A percentile compares a stretch with the other conserved stretches of the same genome.
Evolutionary conservation across 2,797 vertebrate genomes (phyloP).

Genomic region (Tachyglossus aculeatus): DNA sequence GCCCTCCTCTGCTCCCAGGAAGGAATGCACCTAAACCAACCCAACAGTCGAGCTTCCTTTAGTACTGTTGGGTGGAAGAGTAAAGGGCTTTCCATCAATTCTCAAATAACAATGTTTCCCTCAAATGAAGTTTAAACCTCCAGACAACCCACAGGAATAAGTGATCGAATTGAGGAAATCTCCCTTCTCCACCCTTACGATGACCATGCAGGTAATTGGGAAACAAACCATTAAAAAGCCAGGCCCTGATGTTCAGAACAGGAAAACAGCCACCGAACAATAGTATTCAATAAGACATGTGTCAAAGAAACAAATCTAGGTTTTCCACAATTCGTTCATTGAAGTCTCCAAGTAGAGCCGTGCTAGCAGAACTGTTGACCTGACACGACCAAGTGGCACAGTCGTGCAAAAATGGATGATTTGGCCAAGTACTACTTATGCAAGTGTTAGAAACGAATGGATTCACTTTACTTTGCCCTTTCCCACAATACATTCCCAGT

Average conservation of each 20-base stretch:
- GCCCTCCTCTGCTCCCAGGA: too few species aligned
- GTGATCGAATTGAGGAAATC: background rate
- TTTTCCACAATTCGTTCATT: slow-evolving; percentile 8
- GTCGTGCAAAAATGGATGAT: slow-evolving; percentile 19
- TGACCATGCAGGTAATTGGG: background rate
- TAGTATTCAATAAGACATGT: background rate
- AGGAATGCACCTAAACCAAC: too few species aligned
- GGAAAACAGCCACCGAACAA: background rate
- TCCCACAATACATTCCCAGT: too few species aligned
- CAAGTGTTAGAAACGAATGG: background rate
- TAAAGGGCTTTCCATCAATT: too few species aligned
- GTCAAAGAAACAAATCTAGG: too few species aligned
- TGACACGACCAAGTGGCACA: slow-evolving; percentile 12
- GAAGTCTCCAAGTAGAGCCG: slow-evolving; percentile 8
- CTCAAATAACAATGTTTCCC: too few species aligned
- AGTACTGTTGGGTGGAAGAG: too few species aligned
- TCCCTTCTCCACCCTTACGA: background rate
- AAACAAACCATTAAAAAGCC: background rate
- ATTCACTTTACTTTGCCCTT: too few species aligned
- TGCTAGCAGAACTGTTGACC: background rate
- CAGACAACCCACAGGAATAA: background rate
- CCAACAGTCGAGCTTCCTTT: too few species aligned
- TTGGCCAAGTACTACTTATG: slow-evolving; percentile 20
- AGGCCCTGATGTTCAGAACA: background rate
- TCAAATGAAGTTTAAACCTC: too few species aligned